phyloP scores from a whole-genome alignment of 30 jellyfish, hydroid and myxozoan species.

The Hydra vulgaris region DNA sequence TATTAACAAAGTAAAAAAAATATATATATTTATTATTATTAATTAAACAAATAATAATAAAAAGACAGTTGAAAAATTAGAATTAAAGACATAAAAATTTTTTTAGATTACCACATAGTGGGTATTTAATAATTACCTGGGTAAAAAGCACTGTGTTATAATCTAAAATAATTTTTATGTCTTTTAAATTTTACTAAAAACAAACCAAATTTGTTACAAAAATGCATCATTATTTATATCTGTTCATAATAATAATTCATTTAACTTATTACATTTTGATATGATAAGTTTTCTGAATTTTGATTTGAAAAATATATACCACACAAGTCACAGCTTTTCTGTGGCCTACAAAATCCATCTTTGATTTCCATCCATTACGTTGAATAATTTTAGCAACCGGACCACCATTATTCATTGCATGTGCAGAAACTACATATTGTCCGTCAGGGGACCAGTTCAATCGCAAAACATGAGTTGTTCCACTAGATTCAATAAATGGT shows the following conservation, averaged over 20 bases:
- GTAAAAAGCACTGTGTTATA: no score
- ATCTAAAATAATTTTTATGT: no score
- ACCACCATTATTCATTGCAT: slow-evolving; percentile 97
- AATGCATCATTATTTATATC: no score
- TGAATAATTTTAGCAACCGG: slow-evolving; percentile 96
- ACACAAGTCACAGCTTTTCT: slow-evolving; percentile 89
- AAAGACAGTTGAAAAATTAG: no score
- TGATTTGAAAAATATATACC: slow-evolving; percentile 24
- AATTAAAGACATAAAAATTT: no score
- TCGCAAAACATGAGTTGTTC: slow-evolving; percentile 88
- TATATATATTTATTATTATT: no score
- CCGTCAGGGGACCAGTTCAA: slow-evolving; percentile 99
- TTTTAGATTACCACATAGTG: no score
- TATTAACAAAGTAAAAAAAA: no score
- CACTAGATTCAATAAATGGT: slow-evolving; percentile 88
- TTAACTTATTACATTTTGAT: not conserved
- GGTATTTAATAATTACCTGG: no score
- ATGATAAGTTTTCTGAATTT: not conserved
- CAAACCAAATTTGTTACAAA: no score
- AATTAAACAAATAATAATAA: no score
- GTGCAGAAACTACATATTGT: slow-evolving; percentile 88
- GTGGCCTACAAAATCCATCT: slow-evolving; percentile 98
- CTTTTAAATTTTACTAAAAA: no score
- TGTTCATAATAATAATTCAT: not conserved
- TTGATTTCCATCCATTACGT: slow-evolving; percentile 88